These are phyloP conservation scores for Regulus satrapa DNA, from an alignment of 2,113 vertebrate species.

Conservation along the genomic window DNA sequence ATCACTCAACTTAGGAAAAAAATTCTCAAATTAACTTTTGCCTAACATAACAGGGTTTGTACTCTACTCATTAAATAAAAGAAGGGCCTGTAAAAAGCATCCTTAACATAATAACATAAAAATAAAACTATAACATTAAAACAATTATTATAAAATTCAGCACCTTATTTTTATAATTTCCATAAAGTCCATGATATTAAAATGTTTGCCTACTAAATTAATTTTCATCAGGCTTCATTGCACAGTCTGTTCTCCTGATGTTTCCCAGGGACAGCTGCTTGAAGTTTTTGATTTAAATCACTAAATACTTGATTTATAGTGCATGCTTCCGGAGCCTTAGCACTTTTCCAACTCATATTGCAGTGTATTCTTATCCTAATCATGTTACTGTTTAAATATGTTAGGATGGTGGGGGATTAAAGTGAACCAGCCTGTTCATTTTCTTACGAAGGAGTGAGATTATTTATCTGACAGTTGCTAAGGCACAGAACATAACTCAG, in stretches of 20 bases:
- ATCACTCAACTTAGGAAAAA: not conserved
- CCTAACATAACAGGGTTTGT: not conserved
- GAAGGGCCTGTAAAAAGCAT: not conserved
- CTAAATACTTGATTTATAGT: conserved; percentile 53
- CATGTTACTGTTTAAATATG: conserved; percentile 9
- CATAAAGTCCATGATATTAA: not conserved
- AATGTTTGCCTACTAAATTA: conserved; percentile 10
- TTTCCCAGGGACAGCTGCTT: conserved; percentile 20
- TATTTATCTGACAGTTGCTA: conserved; percentile 4
- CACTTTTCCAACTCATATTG: not conserved
- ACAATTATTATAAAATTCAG: not conserved
- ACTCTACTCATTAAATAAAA: not conserved
- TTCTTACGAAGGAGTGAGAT: not conserved
- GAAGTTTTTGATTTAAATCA: conserved; percentile 37
- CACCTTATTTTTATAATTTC: conserved; percentile 6
- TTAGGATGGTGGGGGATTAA: not conserved
- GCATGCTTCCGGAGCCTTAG: not conserved
- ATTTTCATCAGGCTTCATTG: conserved; percentile 33
- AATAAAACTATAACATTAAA: too few species aligned
- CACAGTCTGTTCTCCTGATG: not conserved
- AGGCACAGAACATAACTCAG: not conserved
- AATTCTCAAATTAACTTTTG: not conserved
- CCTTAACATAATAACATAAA: not conserved
- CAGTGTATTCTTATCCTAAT: not conserved
- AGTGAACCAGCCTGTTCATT: not conserved